Conservation (phyloP, 2,113 vertebrate species). For the Cairina moschata region DNA sequence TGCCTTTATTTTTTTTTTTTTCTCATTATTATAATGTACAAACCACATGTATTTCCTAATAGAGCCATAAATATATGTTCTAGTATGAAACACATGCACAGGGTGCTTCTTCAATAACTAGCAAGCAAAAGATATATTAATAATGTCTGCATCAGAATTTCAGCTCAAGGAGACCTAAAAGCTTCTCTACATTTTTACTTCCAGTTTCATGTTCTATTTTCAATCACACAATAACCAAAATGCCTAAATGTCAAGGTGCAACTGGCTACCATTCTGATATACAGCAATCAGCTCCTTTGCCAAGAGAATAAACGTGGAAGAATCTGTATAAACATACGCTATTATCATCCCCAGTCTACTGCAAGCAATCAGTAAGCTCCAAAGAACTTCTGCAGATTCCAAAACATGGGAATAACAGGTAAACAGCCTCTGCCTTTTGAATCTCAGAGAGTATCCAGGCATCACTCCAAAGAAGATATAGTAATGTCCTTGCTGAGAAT, state of each 20-base stretch:
- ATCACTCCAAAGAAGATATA: not conserved
- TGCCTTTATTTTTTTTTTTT: not conserved
- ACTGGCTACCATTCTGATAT: not conserved
- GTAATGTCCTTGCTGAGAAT: not conserved
- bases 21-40: not conserved
- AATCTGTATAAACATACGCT: not conserved
- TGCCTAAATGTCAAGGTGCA: not conserved
- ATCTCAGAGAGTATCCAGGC: not conserved
- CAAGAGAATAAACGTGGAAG: not conserved
- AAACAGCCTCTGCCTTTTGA: not conserved
- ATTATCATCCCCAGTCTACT: not conserved
- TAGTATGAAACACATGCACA: not conserved
- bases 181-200: not conserved
- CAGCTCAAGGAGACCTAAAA: not conserved
- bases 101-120: not conserved
- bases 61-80: accelerated
- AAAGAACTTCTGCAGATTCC: not conserved
- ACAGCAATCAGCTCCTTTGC: not conserved
- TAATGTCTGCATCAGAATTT: not conserved
- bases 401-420: not conserved
- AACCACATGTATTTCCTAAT: not conserved
- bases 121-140: not conserved
- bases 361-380: not conserved
- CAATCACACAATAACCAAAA: not conserved
- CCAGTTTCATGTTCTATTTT: not conserved